Evolutionary conservation across 2,888 invertebrate species (phyloP).

Genomic region (Zele albiditarsus): DNA sequence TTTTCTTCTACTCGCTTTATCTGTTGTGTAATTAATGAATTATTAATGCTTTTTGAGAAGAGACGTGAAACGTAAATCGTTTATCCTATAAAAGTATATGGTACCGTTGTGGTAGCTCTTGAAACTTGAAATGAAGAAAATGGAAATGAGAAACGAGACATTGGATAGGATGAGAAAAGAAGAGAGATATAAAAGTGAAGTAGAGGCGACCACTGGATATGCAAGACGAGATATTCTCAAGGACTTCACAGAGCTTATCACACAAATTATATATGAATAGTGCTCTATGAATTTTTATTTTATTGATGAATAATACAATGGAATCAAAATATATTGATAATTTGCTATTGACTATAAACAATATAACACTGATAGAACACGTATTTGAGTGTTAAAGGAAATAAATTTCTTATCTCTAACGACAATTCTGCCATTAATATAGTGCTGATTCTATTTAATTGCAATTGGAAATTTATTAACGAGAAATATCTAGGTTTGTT

Average conservation of each 20-base stretch:
- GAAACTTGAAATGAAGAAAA: conserved; percentile 20
- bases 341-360: too few relatives aligned
- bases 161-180: neutral
- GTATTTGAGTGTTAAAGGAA: too few relatives aligned
- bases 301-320: neutral
- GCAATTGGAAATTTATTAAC: neutral
- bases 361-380: too few relatives aligned
- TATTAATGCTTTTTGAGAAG: neutral
- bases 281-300: neutral
- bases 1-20: neutral
- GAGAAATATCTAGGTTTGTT: neutral
- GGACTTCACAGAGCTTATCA: neutral
- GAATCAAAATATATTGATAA: too few relatives aligned
- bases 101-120: neutral
- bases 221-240: conserved; percentile 15
- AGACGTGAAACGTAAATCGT: conserved; percentile 17
- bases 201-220: conserved; percentile 14
- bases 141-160: neutral
- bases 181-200: neutral
- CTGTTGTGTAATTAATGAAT: neutral
- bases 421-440: too few relatives aligned
- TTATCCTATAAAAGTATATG: neutral
- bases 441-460: neutral
- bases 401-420: too few relatives aligned
- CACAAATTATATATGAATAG: neutral